Percentiles rank a stretch among this genome's conserved stretches.
These are phyloP conservation scores for Zaprionus lineosus DNA, from an alignment of 2,888 invertebrate genomes.

Conservation along the genomic window DNA sequence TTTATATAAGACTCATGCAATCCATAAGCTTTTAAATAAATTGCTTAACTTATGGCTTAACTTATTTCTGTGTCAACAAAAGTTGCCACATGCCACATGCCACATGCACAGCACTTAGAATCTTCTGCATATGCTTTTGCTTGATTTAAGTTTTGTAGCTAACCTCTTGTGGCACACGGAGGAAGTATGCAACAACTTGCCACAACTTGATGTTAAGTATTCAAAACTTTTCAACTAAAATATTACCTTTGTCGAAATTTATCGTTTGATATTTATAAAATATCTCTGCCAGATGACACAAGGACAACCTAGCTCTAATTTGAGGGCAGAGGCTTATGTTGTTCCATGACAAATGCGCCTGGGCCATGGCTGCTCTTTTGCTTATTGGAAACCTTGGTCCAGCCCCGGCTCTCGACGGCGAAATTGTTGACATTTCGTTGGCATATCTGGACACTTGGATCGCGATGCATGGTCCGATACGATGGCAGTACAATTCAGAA, in stretches of 20 bases:
- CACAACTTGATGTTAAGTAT: conserved; percentile 27
- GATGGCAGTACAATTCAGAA: conserved; percentile 33
- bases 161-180: conserved; percentile 3
- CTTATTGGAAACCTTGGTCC: conserved; percentile 5
- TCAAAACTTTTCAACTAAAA: conserved; percentile 20
- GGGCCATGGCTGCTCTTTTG: conserved; percentile 3
- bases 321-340: conserved; percentile 45
- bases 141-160: no score
- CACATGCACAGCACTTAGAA: no score
- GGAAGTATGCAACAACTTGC: conserved; percentile 25
- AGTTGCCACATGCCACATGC: no score
- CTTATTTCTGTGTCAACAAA: no score
- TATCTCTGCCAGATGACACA: conserved; percentile 48
- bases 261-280: conserved; percentile 16
- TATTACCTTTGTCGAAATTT: conserved; percentile 25
- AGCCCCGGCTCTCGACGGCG: conserved; percentile 53
- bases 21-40: no score
- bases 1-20: no score
- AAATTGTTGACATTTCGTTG: conserved; percentile 62
- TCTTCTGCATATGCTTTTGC: background rate
- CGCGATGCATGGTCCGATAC: conserved; percentile 40
- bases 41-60: no score
- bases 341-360: conserved; percentile 24
- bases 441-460: conserved; percentile 65
- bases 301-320: conserved; percentile 23